Conservation (phyloP, 2,113 vertebrate species). For the Synodontis membranacea region DNA sequence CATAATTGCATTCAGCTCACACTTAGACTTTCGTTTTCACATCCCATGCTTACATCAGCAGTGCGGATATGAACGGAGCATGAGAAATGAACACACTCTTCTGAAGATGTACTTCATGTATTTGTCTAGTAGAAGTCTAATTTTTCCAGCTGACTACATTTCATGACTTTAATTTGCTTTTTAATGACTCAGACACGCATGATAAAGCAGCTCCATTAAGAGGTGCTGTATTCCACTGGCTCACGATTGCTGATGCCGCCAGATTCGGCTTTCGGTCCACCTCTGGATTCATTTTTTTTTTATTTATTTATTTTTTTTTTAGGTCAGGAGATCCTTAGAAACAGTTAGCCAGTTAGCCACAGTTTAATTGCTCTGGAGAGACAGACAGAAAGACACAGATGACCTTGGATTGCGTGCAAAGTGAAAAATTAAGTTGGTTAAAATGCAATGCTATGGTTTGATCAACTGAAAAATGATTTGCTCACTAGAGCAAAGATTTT, state of each 20-base stretch:
- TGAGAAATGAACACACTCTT: constrained; percentile 15
- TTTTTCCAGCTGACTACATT: constrained; percentile 46
- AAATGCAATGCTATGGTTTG: neutral
- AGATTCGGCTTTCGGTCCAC: neutral
- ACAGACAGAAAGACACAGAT: neutral
- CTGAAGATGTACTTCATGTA: constrained; percentile 7
- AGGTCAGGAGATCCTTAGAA: constrained; percentile 10
- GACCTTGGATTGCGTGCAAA: neutral
- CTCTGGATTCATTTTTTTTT: neutral
- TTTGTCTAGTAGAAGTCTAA: constrained; percentile 37
- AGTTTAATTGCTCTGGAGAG: neutral
- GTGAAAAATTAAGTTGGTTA: neutral
- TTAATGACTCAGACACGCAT: constrained; percentile 55
- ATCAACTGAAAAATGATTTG: neutral
- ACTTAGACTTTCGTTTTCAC: neutral
- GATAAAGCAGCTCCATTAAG: constrained; percentile 58
- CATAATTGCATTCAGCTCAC: neutral
- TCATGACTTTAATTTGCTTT: constrained; percentile 55
- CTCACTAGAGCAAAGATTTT: neutral
- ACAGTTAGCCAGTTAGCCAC: constrained; percentile 2
- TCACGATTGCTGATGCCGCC: constrained; percentile 29
- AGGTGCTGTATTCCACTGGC: constrained; percentile 35
- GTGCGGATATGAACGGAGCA: neutral
- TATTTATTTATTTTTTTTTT: too few relatives aligned
- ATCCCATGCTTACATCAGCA: neutral